Percentiles rank a stretch among this genome's conserved stretches.
Evolutionary conservation across 64 coral and sea anemone genomes (phyloP).

Genomic region (Catalaphyllia jardinei): DNA sequence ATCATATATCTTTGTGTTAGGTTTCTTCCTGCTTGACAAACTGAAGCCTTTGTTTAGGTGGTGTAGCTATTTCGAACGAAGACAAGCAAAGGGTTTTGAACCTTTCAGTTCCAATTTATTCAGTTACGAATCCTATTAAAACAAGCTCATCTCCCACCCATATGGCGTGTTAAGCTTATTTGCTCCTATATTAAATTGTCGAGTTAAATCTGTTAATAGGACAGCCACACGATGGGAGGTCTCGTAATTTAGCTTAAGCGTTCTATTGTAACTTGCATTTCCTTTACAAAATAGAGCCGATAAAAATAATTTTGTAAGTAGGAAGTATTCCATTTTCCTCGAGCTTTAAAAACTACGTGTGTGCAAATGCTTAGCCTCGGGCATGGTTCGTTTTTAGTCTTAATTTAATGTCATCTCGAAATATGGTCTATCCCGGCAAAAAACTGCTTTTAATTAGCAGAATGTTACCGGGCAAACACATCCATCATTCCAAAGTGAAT

Average conservation of each 20-base stretch:
- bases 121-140: too few species aligned
- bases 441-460: too few species aligned
- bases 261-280: not conserved
- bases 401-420: not conserved
- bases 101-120: too few species aligned
- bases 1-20: too few species aligned
- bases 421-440: not conserved
- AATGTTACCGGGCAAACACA: too few species aligned
- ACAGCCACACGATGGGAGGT: not conserved
- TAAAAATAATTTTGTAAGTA: not conserved
- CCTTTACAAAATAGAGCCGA: not conserved
- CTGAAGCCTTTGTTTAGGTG: too few species aligned
- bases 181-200: not conserved
- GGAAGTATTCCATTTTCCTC: not conserved
- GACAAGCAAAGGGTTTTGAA: too few species aligned
- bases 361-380: constrained; percentile 7
- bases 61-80: too few species aligned
- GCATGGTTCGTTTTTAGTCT: not conserved
- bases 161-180: not conserved
- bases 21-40: too few species aligned
- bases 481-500: too few species aligned
- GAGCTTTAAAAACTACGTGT: constrained; percentile 31
- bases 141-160: not conserved
- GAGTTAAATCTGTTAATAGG: not conserved
- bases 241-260: constrained; percentile 1